Evolutionary conservation across 2,888 invertebrate genomes (phyloP).

Genomic region (Luperina testacea): DNA sequence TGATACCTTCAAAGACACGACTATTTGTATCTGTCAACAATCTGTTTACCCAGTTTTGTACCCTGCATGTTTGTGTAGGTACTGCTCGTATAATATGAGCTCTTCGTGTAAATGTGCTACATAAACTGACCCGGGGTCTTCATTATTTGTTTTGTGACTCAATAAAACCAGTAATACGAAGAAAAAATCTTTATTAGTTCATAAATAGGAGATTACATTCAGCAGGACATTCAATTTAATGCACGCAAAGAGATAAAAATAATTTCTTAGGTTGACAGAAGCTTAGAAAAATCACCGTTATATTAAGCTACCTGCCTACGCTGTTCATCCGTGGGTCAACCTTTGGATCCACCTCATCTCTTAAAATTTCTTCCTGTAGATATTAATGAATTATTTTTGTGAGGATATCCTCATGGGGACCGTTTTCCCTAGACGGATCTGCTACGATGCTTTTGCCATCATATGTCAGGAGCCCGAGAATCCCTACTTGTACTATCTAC

Average conservation of each 20-base stretch:
- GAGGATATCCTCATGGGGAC: background rate
- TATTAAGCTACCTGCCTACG: background rate
- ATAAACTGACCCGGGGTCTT: constrained; percentile 40
- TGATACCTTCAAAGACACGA: background rate
- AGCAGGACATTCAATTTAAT: constrained; percentile 48
- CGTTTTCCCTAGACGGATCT: background rate
- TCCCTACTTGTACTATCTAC: background rate
- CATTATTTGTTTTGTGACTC: constrained; percentile 33
- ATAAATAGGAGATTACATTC: constrained; percentile 57
- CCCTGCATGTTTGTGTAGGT: background rate
- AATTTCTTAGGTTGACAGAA: constrained; percentile 30
- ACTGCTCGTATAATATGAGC: constrained; percentile 24
- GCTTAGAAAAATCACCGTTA: constrained; percentile 20
- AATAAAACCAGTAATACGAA: constrained; percentile 57
- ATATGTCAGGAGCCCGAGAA: background rate
- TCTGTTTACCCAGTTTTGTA: background rate
- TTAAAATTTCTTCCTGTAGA: background rate
- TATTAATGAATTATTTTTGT: background rate
- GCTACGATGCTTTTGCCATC: background rate
- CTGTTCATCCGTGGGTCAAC: background rate
- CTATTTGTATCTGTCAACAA: background rate
- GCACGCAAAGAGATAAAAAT: constrained; percentile 39
- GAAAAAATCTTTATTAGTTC: constrained; percentile 59
- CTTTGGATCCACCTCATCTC: background rate
- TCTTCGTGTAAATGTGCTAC: constrained; percentile 38